Conservation (phyloP, 2,888 invertebrate species). For the Drosophila helvetica region DNA sequence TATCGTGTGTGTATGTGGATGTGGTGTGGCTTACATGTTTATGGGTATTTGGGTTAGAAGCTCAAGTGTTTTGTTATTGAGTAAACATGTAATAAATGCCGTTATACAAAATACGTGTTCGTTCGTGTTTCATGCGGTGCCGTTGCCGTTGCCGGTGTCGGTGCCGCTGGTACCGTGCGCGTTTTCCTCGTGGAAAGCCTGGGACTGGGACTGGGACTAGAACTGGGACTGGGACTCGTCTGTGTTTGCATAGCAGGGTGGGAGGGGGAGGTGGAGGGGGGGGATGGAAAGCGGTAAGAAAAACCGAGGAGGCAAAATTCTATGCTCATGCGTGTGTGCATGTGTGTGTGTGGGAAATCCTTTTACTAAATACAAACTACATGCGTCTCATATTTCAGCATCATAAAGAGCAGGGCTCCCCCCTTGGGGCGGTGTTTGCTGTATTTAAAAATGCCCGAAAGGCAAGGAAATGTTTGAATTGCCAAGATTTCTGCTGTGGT, state of each 20-base stretch:
- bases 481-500: slow-evolving; percentile 32
- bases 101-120: slow-evolving; percentile 70
- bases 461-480: slow-evolving; percentile 54
- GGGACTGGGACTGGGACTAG: not conserved
- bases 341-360: slow-evolving; percentile 49
- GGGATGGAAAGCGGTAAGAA: slow-evolving; percentile 34
- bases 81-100: slow-evolving; percentile 74
- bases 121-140: slow-evolving; percentile 49
- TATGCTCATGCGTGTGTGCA: not conserved
- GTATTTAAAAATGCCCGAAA: slow-evolving; percentile 70
- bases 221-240: slow-evolving; percentile 33
- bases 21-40: slow-evolving; percentile 61
- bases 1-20: slow-evolving; percentile 11
- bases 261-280: too few species aligned
- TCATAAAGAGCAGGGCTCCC: slow-evolving; percentile 53
- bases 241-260: slow-evolving; percentile 59
- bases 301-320: slow-evolving; percentile 19
- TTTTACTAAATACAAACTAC: slow-evolving; percentile 72
- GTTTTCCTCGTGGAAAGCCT: not conserved
- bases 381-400: slow-evolving; percentile 65
- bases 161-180: not conserved
- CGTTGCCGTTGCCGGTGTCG: slow-evolving; percentile 1
- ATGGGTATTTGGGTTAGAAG: slow-evolving; percentile 74
- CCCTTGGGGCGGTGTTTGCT: slow-evolving; percentile 6
- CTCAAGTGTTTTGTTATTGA: slow-evolving; percentile 74